A percentile compares a stretch with the other conserved stretches of the same genome.
phyloP scores from a whole-genome alignment of 2,797 vertebrate species.

The Helarctos malayanus region DNA sequence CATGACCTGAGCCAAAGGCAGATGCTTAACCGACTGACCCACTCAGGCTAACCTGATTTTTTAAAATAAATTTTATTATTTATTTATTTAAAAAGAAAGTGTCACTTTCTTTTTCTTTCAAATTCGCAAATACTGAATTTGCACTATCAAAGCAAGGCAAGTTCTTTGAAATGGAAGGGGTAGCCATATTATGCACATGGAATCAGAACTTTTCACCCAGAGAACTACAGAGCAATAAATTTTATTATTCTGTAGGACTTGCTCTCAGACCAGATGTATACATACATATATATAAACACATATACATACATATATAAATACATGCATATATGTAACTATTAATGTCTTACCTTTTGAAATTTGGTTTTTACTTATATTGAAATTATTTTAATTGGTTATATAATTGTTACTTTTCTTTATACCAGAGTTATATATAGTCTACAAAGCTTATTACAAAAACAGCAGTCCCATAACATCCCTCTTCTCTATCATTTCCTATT shows the following conservation, averaged over 20 bases:
- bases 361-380: not conserved
- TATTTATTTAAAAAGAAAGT: slow-evolving; percentile 53
- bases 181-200: not conserved
- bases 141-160: not conserved
- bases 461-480: not conserved
- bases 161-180: not conserved
- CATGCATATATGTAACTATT: not conserved
- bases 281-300: not conserved
- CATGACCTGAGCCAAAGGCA: not conserved
- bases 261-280: not conserved
- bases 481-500: not conserved
- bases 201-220: slow-evolving; percentile 59
- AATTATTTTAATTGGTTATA: not conserved
- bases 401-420: not conserved
- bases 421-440: not conserved
- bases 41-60: not conserved
- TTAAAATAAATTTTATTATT: not conserved
- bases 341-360: not conserved
- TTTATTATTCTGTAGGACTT: not conserved
- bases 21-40: not conserved
- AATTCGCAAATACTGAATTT: slow-evolving; percentile 29
- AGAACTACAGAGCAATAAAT: slow-evolving; percentile 76
- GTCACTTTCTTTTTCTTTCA: not conserved
- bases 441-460: not conserved
- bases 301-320: not conserved